Percentiles rank a stretch among this genome's conserved stretches.
Conservation (phyloP, 2,797 vertebrate genomes). For the Glyptemys insculpta region DNA sequence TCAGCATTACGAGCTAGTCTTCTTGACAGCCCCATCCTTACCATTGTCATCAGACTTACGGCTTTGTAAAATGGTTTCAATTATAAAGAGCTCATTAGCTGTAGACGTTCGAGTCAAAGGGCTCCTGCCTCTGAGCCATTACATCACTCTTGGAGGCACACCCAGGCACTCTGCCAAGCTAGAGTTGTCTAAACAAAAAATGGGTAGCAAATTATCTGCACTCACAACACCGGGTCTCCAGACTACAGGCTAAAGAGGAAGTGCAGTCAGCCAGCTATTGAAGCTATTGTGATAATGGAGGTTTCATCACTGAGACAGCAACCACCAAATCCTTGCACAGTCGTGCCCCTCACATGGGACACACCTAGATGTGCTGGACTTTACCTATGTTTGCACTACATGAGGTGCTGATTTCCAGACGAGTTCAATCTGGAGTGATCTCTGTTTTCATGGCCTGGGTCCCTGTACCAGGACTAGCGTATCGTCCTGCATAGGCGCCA, state of each 20-base stretch:
- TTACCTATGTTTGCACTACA: fast-evolving
- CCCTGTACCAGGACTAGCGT: neutral
- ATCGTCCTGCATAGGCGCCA: neutral
- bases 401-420: neutral
- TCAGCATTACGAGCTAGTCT: neutral
- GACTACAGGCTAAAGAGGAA: neutral
- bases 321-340: neutral
- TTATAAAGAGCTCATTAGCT: neutral
- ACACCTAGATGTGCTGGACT: neutral
- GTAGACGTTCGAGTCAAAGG: neutral
- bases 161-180: neutral
- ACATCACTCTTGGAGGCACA: neutral
- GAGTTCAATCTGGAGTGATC: neutral
- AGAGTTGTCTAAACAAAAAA: neutral
- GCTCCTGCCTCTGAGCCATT: neutral
- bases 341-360: fast-evolving
- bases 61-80: neutral
- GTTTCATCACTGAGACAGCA: neutral
- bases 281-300: fast-evolving
- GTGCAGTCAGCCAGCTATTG: neutral
- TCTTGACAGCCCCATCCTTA: neutral
- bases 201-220: constrained; percentile 7
- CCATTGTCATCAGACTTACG: neutral
- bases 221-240: neutral
- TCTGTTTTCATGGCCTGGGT: neutral